These are phyloP conservation scores for Cossypha dichroa DNA, from an alignment of 2,797 vertebrate species.

Conservation along the genomic window DNA sequence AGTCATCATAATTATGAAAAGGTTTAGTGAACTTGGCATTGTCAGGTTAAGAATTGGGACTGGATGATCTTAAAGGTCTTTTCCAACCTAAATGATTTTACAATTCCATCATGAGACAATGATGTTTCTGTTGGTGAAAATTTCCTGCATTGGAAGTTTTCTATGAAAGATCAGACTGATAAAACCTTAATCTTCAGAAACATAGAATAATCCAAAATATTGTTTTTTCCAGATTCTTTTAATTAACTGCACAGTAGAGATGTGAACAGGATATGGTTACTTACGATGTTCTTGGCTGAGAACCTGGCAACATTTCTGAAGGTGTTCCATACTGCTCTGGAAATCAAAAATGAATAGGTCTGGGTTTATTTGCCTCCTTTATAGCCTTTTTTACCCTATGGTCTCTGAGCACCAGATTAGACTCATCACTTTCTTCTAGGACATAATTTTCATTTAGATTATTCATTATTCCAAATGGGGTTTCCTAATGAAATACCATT, in stretches of 20 bases:
- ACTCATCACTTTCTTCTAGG: not conserved
- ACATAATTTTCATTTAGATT: not conserved
- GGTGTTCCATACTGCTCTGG: slow-evolving; percentile 79
- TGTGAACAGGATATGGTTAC: slow-evolving; percentile 63
- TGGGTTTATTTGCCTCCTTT: not conserved
- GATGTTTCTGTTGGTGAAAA: not conserved
- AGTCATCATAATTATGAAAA: not conserved
- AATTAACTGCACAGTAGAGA: not conserved
- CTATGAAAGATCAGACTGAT: not conserved
- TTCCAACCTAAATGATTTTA: not conserved
- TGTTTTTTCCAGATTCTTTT: not conserved
- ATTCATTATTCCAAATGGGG: not conserved
- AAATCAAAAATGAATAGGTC: not conserved
- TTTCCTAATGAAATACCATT: not conserved
- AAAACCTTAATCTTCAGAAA: not conserved
- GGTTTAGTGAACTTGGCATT: not conserved
- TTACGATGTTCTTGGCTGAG: slow-evolving; percentile 82
- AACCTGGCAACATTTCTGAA: slow-evolving; percentile 69
- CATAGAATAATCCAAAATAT: not conserved
- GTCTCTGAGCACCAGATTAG: not conserved
- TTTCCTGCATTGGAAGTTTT: not conserved
- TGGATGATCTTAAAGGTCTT: not conserved
- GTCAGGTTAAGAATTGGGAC: not conserved
- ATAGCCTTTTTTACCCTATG: not conserved
- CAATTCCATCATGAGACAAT: not conserved